These are phyloP conservation scores for Chascanopsetta lugubris DNA, from an alignment of 2,113 vertebrate genomes.

Conservation along the genomic window DNA sequence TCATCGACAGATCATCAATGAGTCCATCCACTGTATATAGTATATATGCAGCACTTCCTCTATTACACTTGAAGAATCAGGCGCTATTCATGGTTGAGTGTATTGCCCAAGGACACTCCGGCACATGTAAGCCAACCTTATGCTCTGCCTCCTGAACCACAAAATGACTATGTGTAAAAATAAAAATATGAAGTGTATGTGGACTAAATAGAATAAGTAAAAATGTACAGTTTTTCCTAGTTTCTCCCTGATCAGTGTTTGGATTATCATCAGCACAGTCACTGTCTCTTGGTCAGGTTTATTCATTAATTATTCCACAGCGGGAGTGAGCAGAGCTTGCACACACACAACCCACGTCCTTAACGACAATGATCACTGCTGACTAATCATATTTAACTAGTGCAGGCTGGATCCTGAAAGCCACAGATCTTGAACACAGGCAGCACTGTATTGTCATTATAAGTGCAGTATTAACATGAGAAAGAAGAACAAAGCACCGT, in stretches of 20 bases:
- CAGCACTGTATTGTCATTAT: slow-evolving; percentile 59
- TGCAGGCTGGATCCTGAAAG: slow-evolving; percentile 43
- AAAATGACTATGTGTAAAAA: no score
- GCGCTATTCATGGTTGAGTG: not conserved
- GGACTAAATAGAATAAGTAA: no score
- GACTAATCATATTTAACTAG: slow-evolving; percentile 53
- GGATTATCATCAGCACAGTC: not conserved
- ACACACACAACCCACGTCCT: slow-evolving; percentile 10
- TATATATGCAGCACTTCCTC: not conserved
- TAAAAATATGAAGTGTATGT: no score
- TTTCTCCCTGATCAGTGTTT: not conserved
- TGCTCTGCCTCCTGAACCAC: no score
- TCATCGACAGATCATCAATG: no score
- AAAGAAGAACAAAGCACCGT: slow-evolving; percentile 64
- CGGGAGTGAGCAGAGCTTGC: not conserved
- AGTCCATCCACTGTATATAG: no score
- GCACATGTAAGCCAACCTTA: no score
- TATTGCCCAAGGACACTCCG: no score
- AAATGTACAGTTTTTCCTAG: no score
- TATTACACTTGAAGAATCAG: not conserved
- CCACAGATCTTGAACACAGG: slow-evolving; percentile 22
- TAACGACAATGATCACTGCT: slow-evolving; percentile 28
- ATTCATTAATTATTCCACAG: not conserved
- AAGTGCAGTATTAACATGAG: slow-evolving; percentile 64
- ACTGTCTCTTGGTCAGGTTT: not conserved